A percentile compares a stretch with the other conserved stretches of the same genome.
These are phyloP conservation scores for Tinea pellionella DNA, from an alignment of 2,888 invertebrate genomes.

Conservation along the genomic window DNA sequence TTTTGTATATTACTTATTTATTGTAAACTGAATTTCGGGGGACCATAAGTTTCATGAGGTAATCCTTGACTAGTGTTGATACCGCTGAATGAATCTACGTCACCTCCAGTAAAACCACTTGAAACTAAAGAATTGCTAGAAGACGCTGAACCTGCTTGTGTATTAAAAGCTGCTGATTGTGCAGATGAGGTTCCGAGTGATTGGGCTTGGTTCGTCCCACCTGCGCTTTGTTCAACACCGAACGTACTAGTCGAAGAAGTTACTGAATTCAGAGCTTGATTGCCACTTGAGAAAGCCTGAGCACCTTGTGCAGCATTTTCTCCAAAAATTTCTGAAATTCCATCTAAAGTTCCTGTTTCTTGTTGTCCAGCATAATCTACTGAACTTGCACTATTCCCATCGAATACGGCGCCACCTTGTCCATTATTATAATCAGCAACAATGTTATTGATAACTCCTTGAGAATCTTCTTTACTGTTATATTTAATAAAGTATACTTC, in stretches of 20 bases:
- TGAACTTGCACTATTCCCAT: background rate
- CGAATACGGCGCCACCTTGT: constrained; percentile 20
- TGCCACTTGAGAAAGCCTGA: background rate
- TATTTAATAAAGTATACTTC: constrained; percentile 85
- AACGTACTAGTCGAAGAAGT: background rate
- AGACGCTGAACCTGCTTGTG: constrained; percentile 13
- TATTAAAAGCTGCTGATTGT: constrained; percentile 19
- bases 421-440: constrained; percentile 47
- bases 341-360: background rate
- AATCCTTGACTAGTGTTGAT: constrained; percentile 52
- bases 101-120: background rate
- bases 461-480: constrained; percentile 72
- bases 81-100: constrained; percentile 25
- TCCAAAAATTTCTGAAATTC: background rate
- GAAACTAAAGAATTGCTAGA: background rate
- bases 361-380: background rate
- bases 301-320: background rate
- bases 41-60: constrained; percentile 54
- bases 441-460: constrained; percentile 54
- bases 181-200: background rate
- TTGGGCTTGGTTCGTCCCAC: background rate
- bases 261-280: background rate
- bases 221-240: constrained; percentile 21
- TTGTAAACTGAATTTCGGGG: constrained; percentile 41
- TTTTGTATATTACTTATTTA: background rate